Percentiles rank a stretch among this genome's conserved stretches.
Evolutionary conservation across 2,888 invertebrate species (phyloP).

Genomic region (Eupithecia tripunctaria): DNA sequence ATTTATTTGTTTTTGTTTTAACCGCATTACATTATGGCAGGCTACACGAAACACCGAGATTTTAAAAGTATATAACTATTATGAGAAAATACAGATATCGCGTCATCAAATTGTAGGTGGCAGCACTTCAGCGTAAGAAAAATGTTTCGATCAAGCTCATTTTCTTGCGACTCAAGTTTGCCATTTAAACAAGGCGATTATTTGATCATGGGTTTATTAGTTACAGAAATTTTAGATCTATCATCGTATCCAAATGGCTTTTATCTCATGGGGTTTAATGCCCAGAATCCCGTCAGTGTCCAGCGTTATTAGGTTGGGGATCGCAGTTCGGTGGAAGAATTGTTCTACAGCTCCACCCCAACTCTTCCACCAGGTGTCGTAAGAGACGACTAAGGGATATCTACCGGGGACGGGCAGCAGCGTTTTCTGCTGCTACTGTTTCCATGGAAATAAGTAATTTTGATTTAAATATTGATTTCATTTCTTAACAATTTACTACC

Average conservation of each 20-base stretch:
- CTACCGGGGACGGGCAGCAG: too few species aligned
- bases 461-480: background rate
- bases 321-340: too few species aligned
- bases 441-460: background rate
- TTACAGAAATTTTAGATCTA: background rate
- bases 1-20: slow-evolving; percentile 22
- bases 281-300: too few species aligned
- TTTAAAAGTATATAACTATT: slow-evolving; percentile 35
- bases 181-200: background rate
- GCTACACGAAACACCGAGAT: slow-evolving; percentile 61
- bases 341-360: too few species aligned
- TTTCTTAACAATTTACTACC: background rate
- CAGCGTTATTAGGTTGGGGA: too few species aligned
- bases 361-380: too few species aligned
- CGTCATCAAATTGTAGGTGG: slow-evolving; percentile 21
- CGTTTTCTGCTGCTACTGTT: too few species aligned
- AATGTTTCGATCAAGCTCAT: background rate
- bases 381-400: too few species aligned
- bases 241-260: background rate
- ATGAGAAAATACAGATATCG: slow-evolving; percentile 13
- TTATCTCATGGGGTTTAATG: too few species aligned
- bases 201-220: background rate
- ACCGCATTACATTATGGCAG: slow-evolving; percentile 68
- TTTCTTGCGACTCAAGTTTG: background rate
- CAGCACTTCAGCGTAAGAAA: background rate